Conservation (phyloP, 2,888 invertebrate genomes). For the Drosophila pegasa region DNA sequence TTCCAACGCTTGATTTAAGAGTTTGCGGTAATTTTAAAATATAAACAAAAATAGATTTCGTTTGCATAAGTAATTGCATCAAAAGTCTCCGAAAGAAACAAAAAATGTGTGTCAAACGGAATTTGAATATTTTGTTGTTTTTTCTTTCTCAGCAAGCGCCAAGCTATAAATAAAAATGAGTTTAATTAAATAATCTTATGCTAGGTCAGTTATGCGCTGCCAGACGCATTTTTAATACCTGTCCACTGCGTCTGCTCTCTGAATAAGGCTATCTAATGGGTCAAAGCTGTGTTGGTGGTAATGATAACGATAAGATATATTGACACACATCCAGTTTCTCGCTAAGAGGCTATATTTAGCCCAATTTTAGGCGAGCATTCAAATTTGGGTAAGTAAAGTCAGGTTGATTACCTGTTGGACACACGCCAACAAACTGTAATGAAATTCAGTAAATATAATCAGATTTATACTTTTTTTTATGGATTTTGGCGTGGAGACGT, state of each 20-base stretch:
- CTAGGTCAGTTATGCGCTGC: constrained; percentile 59
- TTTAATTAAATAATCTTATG: constrained; percentile 40
- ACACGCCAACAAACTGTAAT: too few relatives aligned
- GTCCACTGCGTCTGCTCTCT: constrained; percentile 1
- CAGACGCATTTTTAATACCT: constrained; percentile 16
- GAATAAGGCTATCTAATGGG: background rate
- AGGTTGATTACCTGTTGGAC: background rate
- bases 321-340: background rate
- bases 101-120: constrained; percentile 51
- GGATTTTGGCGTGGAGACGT: background rate
- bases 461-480: background rate
- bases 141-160: background rate
- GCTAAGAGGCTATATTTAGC: background rate
- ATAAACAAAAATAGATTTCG: constrained; percentile 26
- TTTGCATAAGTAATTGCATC: constrained; percentile 48
- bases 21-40: constrained; percentile 16
- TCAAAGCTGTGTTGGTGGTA: background rate
- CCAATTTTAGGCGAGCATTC: too few relatives aligned
- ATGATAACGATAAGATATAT: background rate
- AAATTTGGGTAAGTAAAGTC: background rate
- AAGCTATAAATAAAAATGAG: constrained; percentile 10
- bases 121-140: constrained; percentile 54
- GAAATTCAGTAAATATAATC: background rate
- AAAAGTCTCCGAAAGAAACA: constrained; percentile 4
- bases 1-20: background rate